Conservation (phyloP, 2,113 vertebrate species). For the Antechinus flavipes region DNA sequence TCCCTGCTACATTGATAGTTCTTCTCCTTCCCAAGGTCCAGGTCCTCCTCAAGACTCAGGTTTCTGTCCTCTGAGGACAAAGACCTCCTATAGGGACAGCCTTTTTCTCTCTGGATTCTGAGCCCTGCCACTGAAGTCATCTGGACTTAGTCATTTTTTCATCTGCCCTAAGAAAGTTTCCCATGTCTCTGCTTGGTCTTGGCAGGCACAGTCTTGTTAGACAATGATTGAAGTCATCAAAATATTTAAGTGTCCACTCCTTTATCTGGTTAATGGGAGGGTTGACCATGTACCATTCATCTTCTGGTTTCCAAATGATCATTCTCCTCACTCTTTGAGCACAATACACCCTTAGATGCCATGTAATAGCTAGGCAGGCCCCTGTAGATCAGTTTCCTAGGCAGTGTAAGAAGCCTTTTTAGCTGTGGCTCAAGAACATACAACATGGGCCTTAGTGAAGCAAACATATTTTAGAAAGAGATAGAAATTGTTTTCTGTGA, state of each 20-base stretch:
- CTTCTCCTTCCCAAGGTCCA: neutral
- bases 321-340: neutral
- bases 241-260: neutral
- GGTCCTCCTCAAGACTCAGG: neutral
- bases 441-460: neutral
- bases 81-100: neutral
- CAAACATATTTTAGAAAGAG: neutral
- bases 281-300: neutral
- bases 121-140: neutral
- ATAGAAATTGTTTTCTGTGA: neutral
- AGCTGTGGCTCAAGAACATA: neutral
- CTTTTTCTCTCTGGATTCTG: neutral
- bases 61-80: neutral
- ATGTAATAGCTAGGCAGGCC: neutral
- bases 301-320: neutral
- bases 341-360: neutral
- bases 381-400: neutral
- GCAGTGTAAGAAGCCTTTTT: neutral
- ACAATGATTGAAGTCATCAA: neutral
- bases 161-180: neutral
- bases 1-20: neutral
- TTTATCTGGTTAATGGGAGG: neutral
- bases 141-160: neutral
- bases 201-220: neutral
- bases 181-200: neutral